These are phyloP conservation scores for Emmelina monodactyla DNA, from an alignment of 2,888 invertebrate species.

Conservation along the genomic window DNA sequence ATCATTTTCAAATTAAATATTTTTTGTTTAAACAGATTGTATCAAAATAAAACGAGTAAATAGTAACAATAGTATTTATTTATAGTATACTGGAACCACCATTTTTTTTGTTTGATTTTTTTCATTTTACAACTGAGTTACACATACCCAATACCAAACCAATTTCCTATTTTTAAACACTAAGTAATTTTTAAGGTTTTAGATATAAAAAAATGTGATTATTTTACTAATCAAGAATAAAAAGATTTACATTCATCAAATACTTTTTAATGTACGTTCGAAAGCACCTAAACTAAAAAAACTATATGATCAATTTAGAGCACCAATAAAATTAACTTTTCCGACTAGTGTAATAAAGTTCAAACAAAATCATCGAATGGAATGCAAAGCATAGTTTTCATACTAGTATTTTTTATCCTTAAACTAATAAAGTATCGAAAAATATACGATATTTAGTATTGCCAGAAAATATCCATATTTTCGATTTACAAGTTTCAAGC, in stretches of 20 bases:
- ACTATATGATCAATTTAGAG: too few species aligned
- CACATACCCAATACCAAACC: slow-evolving; percentile 29
- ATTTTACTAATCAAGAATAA: neutral
- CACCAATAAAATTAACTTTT: neutral
- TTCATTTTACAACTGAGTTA: slow-evolving; percentile 14
- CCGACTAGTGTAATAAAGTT: neutral
- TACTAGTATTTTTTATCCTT: slow-evolving; percentile 9
- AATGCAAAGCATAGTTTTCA: neutral
- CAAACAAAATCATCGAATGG: neutral
- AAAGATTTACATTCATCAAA: neutral
- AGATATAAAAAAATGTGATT: neutral
- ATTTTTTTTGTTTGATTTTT: slow-evolving; percentile 20
- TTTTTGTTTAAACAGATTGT: too few species aligned
- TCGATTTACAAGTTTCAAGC: neutral
- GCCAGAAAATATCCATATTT: slow-evolving; percentile 8
- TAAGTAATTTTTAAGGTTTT: slow-evolving; percentile 14
- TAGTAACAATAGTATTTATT: slow-evolving; percentile 26
- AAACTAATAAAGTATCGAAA: slow-evolving; percentile 15
- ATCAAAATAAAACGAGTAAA: neutral
- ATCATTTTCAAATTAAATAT: slow-evolving; percentile 10
- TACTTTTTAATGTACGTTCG: neutral
- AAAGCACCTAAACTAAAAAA: neutral
- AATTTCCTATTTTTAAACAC: slow-evolving; percentile 20
- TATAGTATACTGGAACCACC: slow-evolving; percentile 28
- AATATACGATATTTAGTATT: slow-evolving; percentile 9